A percentile compares a stretch with the other conserved stretches of the same genome.
Evolutionary conservation across 2,888 invertebrate species (phyloP).

Genomic region (Acleris literana): DNA sequence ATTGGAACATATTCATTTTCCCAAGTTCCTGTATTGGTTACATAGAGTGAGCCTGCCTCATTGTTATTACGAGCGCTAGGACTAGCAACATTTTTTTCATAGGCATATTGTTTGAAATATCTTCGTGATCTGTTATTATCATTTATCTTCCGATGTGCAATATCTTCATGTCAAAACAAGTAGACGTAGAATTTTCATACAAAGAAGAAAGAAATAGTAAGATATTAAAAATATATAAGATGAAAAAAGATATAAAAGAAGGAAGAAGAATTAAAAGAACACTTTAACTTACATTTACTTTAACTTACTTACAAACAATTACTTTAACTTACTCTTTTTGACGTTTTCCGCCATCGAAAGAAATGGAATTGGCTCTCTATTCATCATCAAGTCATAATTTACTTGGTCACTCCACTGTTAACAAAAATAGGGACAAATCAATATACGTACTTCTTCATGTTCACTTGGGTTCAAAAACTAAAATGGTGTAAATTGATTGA

Average conservation of each 20-base stretch:
- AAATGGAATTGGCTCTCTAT: slow-evolving; percentile 50
- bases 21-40: not conserved
- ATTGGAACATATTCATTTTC: not conserved
- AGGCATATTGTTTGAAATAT: slow-evolving; percentile 1
- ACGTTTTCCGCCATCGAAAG: slow-evolving; percentile 50
- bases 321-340: slow-evolving; percentile 68
- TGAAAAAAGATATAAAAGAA: too few species aligned
- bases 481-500: not conserved
- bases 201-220: slow-evolving; percentile 13
- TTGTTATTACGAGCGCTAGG: not conserved
- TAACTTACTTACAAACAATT: too few species aligned
- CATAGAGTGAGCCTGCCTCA: too few species aligned
- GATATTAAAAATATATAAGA: not conserved
- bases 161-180: slow-evolving; percentile 14
- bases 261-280: not conserved
- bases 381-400: slow-evolving; percentile 49
- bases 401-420: slow-evolving; percentile 61
- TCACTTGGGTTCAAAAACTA: not conserved
- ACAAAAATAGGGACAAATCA: slow-evolving; percentile 17
- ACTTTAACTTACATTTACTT: too few species aligned
- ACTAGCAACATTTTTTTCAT: not conserved
- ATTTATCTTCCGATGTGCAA: slow-evolving; percentile 4
- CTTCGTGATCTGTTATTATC: slow-evolving; percentile 1
- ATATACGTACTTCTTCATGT: not conserved
- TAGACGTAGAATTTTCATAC: slow-evolving; percentile 14